Evolutionary conservation across 2,888 invertebrate species (phyloP).

Genomic region (Aspidapion aeneum): DNA sequence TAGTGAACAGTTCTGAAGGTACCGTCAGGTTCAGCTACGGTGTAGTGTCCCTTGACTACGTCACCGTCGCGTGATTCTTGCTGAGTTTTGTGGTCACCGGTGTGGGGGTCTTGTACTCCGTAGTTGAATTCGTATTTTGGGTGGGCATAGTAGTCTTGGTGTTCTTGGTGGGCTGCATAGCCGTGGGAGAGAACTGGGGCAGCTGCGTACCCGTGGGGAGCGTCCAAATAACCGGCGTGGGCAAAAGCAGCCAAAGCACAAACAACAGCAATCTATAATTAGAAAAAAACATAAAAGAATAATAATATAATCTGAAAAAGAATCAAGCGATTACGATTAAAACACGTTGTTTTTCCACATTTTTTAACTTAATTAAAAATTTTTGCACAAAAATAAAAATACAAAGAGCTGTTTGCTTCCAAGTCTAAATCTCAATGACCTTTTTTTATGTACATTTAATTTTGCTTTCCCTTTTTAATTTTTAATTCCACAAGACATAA

Average conservation of each 20-base stretch:
- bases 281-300: too few relatives aligned
- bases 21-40: constrained; percentile 54
- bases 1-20: constrained; percentile 55
- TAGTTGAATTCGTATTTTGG: constrained; percentile 57
- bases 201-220: constrained; percentile 10
- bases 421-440: too few relatives aligned
- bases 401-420: too few relatives aligned
- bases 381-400: too few relatives aligned
- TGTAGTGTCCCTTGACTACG: constrained; percentile 51
- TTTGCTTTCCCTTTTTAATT: too few relatives aligned
- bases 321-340: too few relatives aligned
- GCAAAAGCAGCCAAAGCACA: constrained; percentile 8
- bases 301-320: too few relatives aligned
- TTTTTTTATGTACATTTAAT: too few relatives aligned
- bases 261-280: neutral
- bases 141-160: constrained; percentile 43
- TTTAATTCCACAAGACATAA: too few relatives aligned
- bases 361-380: too few relatives aligned
- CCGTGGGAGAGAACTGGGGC: constrained; percentile 29
- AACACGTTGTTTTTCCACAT: too few relatives aligned
- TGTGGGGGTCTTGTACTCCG: constrained; percentile 58
- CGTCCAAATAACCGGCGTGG: constrained; percentile 3
- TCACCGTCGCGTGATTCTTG: constrained; percentile 56
- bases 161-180: constrained; percentile 22
- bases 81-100: constrained; percentile 49